These are phyloP conservation scores for Canis aureus DNA, from an alignment of 2,113 vertebrate species.

Conservation along the genomic window DNA sequence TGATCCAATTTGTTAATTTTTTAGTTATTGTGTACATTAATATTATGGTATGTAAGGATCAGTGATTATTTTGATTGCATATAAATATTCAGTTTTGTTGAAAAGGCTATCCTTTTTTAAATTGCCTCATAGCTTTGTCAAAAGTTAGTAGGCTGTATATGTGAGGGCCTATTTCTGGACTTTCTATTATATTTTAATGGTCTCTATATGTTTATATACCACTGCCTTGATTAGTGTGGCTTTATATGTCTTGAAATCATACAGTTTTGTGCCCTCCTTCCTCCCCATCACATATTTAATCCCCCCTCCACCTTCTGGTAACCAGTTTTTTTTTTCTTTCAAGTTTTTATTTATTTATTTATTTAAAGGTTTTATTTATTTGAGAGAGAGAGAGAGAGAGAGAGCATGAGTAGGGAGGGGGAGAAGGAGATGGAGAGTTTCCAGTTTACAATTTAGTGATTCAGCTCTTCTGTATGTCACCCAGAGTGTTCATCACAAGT, in stretches of 20 bases:
- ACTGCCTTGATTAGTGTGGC: not conserved
- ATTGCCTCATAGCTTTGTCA: not conserved
- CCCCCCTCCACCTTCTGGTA: not conserved
- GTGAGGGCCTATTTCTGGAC: not conserved
- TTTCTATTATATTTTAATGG: not conserved
- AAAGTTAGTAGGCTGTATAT: not conserved
- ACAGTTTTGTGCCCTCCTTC: not conserved
- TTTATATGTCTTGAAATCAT: constrained; percentile 28
- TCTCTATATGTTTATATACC: not conserved
- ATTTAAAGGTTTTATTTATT: no score
- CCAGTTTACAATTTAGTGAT: not conserved
- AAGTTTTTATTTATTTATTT: not conserved
- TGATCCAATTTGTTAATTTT: constrained; percentile 3
- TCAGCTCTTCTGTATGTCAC: not conserved
- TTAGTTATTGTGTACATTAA: not conserved
- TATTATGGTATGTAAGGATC: not conserved
- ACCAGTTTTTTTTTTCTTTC: not conserved
- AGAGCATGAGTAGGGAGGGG: no score
- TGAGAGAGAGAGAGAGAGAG: no score
- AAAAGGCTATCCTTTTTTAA: not conserved
- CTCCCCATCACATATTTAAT: no score
- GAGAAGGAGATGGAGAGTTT: not conserved
- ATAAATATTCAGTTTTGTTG: not conserved
- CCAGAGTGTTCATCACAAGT: not conserved
- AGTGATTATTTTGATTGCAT: not conserved